A percentile compares a stretch with the other conserved stretches of the same genome.
phyloP scores from a whole-genome alignment of 2,888 invertebrate genomes.

The Magallana nippona region DNA sequence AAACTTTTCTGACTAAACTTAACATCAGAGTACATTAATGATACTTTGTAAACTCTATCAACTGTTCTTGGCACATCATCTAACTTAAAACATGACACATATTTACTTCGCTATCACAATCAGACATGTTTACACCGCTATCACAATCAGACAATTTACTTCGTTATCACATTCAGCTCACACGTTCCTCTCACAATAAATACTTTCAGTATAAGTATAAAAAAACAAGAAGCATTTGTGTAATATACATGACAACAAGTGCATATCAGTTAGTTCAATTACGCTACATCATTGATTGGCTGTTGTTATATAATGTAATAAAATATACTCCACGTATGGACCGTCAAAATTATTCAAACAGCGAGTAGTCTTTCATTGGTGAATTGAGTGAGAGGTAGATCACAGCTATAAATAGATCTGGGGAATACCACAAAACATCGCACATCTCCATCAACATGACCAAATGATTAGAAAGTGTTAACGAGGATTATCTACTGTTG shows the following conservation, averaged over 20 bases:
- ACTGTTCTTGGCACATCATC: constrained; percentile 19
- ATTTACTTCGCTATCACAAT: background rate
- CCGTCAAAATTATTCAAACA: too few relatives aligned
- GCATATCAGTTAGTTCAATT: background rate
- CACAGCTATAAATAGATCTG: constrained; percentile 11
- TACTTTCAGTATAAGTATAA: background rate
- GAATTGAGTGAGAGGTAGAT: background rate
- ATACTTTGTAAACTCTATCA: background rate
- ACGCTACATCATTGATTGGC: too few relatives aligned
- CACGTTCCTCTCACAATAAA: background rate
- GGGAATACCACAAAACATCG: constrained; percentile 12
- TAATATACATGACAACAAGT: background rate
- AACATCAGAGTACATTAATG: background rate
- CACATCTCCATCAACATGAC: background rate
- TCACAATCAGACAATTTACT: background rate
- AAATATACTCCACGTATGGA: too few relatives aligned
- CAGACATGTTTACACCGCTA: background rate
- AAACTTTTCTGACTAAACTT: background rate
- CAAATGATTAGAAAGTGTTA: background rate
- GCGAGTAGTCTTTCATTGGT: too few relatives aligned
- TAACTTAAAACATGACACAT: background rate
- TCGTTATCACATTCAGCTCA: background rate
- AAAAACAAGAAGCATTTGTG: background rate
- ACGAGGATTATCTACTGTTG: background rate
- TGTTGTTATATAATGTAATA: too few relatives aligned